phyloP scores from a whole-genome alignment of 2,113 vertebrate genomes.

The Odontesthes bonariensis region DNA sequence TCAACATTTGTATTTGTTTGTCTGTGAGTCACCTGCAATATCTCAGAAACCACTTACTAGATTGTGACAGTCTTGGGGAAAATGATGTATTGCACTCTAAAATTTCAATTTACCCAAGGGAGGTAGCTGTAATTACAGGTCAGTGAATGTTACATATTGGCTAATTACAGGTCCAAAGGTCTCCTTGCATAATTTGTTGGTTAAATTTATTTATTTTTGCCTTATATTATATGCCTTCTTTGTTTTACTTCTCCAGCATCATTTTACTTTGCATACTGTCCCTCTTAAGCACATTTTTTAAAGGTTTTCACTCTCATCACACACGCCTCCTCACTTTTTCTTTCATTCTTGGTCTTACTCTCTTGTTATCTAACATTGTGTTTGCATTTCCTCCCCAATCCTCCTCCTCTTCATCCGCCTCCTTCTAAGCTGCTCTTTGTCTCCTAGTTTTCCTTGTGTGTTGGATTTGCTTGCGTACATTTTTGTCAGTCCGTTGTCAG shows the following conservation, averaged over 20 bases:
- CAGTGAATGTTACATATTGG: conserved; percentile 41
- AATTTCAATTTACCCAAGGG: conserved; percentile 52
- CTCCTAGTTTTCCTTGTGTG: conserved; percentile 53
- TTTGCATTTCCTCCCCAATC: conserved; percentile 64
- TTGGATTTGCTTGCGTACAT: conserved; percentile 47
- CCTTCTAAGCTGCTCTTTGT: conserved; percentile 76
- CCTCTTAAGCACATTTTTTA: conserved; percentile 57
- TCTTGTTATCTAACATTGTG: conserved; percentile 72
- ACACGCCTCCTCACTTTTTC: conserved; percentile 67
- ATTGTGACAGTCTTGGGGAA: conserved; percentile 35
- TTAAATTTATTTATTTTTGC: conserved; percentile 40
- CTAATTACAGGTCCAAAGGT: conserved; percentile 60
- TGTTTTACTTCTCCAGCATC: conserved; percentile 2
- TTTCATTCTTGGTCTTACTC: conserved; percentile 70
- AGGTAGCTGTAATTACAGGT: conserved; percentile 56
- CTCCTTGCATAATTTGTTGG: conserved; percentile 46
- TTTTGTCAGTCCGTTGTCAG: conserved; percentile 45
- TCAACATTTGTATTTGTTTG: conserved; percentile 42
- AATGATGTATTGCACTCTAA: conserved; percentile 59
- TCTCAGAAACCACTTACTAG: conserved; percentile 39
- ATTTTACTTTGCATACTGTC: conserved; percentile 58
- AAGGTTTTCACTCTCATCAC: conserved; percentile 62
- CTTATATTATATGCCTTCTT: conserved; percentile 15
- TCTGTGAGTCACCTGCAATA: conserved; percentile 55
- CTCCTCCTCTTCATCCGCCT: conserved; percentile 71